Base-by-base conservation (phyloP, 2,113 vertebrate genomes). In the Nyctereutes procyonoides region DNA sequence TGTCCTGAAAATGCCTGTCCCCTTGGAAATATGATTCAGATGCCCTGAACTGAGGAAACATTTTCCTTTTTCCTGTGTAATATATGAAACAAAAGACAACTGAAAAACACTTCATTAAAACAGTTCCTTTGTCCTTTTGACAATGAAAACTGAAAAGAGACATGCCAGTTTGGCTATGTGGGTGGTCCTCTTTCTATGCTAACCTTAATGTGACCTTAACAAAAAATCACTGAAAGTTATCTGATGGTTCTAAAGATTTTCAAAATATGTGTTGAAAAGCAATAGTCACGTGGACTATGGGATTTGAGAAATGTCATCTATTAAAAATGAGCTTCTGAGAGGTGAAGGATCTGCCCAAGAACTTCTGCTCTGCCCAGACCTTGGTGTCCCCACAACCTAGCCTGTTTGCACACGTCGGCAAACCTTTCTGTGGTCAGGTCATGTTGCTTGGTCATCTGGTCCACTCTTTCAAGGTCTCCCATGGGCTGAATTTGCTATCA, bases 21-120 rank as follows among this genome's bases (percentile, higher is more conserved):
- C 98, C 95, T 90, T 99, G 99, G 98, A 99, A 99, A 98, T 99
- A 99, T 99, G 98, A 99, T 99, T 99, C 98, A 99, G 97, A 99
- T 97, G 88, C 98, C 98, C 96, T 56, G 83, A 98, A 98, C 96
- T 98, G 95, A 98, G 98, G 97, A 99, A 99, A 98, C 55, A 98
- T 99, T 99, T 99, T 99, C 98, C 98, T 95, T 99, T 99, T 99
- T 99, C 99, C 99, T 99, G 98, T 98, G 96, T 98, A 98, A 98
- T 99, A 98, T 96, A 97, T 93, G 96, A 98, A 98, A 98, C 98
- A 99, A 99, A 99, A 98, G 97, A 98, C 84, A 98, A 98, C 85
- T 90, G 93, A 98, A 98, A 98, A 99, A 95, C 98, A 98, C 96
- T 97, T 98, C 98, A 97, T 99, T 99, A 98, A 98, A 98, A 97